Base-by-base conservation (phyloP, 2,113 vertebrate species). In the Esox niger region DNA sequence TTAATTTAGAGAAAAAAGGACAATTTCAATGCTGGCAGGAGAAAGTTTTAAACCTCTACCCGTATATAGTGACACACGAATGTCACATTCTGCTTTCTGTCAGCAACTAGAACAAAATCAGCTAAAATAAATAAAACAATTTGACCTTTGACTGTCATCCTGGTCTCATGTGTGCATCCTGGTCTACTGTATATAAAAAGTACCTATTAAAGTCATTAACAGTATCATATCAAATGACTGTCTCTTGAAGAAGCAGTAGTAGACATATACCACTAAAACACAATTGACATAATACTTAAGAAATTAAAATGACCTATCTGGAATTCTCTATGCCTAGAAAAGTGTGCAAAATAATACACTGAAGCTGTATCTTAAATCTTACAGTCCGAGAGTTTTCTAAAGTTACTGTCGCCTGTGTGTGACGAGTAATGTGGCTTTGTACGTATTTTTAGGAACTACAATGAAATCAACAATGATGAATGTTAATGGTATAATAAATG, bases 1-100 rank as follows among this genome's bases (percentile, higher is more conserved):
- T n/a, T 15, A 15, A 3, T 38, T 38, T 38, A 13, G 15, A 38
- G 35, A 38, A 8, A 15, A 38, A 13, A 15, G 69, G 79, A 70
- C 85, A 5, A 38, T 38, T 5, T 38, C 11, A 38, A 6, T 11
- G 5, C 35, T 38, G 35, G 11, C 35, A 11, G 5, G 35, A 38
- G 35, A 21, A 20, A 21, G n/a, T 21, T 15, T 49, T 21, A 49
- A 49, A 20, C 0, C 47, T 49, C 47, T 49, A 49, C 20, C 47
- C 0, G 6, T 21, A 49, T 7, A 6, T 21, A 21, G 20, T 21
- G 13, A 49, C 47, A n/a, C 20, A n/a, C 20, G 47, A n/a, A 10
- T 8, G n/a, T 20, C 47, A 49, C 47, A 49, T 49, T 21, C 47
- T 49, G 47, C 47, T 20, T 49, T 21, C 47, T n/a, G 11, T 6